These are phyloP conservation scores for Silurus meridionalis DNA, from an alignment of 2,113 vertebrate species.

Conservation along the genomic window DNA sequence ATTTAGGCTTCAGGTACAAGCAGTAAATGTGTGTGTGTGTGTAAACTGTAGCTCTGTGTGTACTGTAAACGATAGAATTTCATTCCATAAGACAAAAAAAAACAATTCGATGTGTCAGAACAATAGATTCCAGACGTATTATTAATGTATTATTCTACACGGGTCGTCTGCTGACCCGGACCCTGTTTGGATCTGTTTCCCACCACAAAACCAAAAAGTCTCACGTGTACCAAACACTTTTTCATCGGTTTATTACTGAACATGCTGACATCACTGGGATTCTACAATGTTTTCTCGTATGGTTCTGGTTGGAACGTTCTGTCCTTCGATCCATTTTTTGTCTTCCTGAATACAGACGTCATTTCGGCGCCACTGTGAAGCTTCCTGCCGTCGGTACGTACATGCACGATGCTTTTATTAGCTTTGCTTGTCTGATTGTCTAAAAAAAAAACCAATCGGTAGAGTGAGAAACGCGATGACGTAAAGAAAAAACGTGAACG, in stretches of 20 bases:
- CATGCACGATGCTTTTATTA: conserved; percentile 20
- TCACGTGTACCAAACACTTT: conserved; percentile 15
- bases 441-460: conserved; percentile 4
- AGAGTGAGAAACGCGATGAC: conserved; percentile 8
- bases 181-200: not conserved
- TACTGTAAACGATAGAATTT: too few relatives aligned
- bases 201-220: not conserved
- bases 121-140: not conserved
- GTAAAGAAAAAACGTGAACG: not conserved
- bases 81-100: not conserved
- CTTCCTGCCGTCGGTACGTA: conserved; percentile 21
- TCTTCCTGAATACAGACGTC: not conserved
- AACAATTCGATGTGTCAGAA: not conserved
- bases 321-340: not conserved
- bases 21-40: too few relatives aligned
- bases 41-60: too few relatives aligned
- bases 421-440: conserved; percentile 48
- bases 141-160: not conserved
- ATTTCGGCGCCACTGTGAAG: not conserved
- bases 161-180: not conserved
- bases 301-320: not conserved
- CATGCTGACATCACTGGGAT: conserved; percentile 35
- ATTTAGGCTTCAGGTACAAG: too few relatives aligned
- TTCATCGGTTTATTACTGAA: conserved; percentile 30
- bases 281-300: not conserved